These are phyloP conservation scores for Agrochola macilenta DNA, from an alignment of 2,888 invertebrate genomes.

Conservation along the genomic window DNA sequence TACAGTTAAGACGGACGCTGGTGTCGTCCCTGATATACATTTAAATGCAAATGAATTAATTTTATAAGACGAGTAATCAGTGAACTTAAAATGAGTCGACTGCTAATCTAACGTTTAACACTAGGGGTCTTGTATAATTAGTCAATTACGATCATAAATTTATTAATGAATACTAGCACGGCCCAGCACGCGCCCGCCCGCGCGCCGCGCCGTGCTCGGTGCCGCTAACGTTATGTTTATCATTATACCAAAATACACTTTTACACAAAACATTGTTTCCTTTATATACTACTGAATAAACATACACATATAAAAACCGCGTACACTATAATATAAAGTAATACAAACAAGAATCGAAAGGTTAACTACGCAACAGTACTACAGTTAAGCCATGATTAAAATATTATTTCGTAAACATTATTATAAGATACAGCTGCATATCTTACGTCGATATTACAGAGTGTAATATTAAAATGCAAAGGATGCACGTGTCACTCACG, in stretches of 20 bases:
- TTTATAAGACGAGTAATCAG: slow-evolving; percentile 80
- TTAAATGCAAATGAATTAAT: slow-evolving; percentile 87
- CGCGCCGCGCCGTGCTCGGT: slow-evolving; percentile 64
- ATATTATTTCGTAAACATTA: slow-evolving; percentile 88
- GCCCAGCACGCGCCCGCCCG: slow-evolving; percentile 69
- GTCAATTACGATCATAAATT: slow-evolving; percentile 91
- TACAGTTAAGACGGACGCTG: slow-evolving; percentile 80
- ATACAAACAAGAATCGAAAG: slow-evolving; percentile 89
- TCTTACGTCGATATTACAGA: slow-evolving; percentile 85
- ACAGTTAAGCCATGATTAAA: slow-evolving; percentile 90
- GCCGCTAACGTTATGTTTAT: slow-evolving; percentile 78
- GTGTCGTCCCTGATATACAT: slow-evolving; percentile 78
- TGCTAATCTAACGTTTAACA: slow-evolving; percentile 87
- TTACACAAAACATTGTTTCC: slow-evolving; percentile 87
- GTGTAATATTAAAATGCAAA: slow-evolving; percentile 84
- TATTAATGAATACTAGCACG: slow-evolving; percentile 79
- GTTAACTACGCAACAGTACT: slow-evolving; percentile 90
- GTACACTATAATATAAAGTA: slow-evolving; percentile 89
- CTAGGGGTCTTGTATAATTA: slow-evolving; percentile 89
- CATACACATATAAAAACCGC: slow-evolving; percentile 91
- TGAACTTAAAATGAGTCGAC: slow-evolving; percentile 84
- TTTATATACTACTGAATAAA: slow-evolving; percentile 89
- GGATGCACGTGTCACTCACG: slow-evolving; percentile 76
- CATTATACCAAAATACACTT: slow-evolving; percentile 89
- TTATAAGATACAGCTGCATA: slow-evolving; percentile 86